Evolutionary conservation across 2,113 vertebrate genomes (phyloP).

Genomic region (Maccullochella peelii): DNA sequence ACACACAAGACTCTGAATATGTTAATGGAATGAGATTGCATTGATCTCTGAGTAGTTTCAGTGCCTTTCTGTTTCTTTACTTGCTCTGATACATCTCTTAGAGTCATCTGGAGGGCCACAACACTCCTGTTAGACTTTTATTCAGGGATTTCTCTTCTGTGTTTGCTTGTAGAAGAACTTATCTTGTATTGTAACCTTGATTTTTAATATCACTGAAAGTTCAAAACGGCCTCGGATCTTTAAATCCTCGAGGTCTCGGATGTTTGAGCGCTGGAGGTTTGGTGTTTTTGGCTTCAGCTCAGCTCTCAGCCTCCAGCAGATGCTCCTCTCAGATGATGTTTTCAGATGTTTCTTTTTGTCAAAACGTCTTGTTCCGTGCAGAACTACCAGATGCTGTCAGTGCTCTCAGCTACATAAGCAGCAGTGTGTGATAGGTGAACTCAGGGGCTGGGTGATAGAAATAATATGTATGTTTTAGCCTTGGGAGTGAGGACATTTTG

Average conservation of each 20-base stretch:
- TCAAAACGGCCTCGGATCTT: not conserved
- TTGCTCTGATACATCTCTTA: not conserved
- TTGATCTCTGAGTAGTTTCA: conserved; percentile 28
- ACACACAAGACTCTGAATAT: not conserved
- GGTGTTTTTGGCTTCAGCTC: not conserved
- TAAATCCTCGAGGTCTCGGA: not conserved
- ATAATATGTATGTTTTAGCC: too few relatives aligned
- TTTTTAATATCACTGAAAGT: not conserved
- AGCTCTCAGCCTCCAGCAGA: not conserved
- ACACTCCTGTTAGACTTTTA: not conserved
- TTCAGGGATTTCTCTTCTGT: not conserved
- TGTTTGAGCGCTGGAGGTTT: not conserved
- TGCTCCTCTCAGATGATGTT: not conserved
- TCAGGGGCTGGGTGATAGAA: not conserved
- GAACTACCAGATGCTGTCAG: conserved; percentile 5
- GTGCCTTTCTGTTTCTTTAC: not conserved
- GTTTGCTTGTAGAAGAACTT: not conserved
- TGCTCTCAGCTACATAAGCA: not conserved
- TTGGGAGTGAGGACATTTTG: too few relatives aligned
- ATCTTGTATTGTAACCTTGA: not conserved
- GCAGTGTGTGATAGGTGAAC: not conserved
- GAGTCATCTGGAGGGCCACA: not conserved
- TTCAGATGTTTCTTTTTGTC: not conserved
- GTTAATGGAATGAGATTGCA: not conserved
- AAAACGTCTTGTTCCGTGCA: not conserved